A percentile compares a stretch with the other conserved stretches of the same genome.
Conservation (phyloP, 2,888 invertebrate species). For the Philaethria dido region DNA sequence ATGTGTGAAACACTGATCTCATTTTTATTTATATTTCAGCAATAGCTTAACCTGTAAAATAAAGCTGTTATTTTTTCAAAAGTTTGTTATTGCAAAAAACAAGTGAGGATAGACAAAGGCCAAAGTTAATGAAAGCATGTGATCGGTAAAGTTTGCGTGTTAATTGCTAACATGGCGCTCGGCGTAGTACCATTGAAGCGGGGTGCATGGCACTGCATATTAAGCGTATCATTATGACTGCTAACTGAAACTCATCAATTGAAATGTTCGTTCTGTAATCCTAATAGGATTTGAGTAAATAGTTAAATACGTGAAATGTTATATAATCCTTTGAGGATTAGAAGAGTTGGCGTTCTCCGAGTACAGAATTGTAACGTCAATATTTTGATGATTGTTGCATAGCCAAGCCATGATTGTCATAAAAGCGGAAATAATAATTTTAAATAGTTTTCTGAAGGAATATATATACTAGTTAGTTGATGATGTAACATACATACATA, state of each 20-base stretch:
- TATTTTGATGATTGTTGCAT: too few species aligned
- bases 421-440: too few species aligned
- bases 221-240: constrained; percentile 36
- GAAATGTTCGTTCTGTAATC: constrained; percentile 1
- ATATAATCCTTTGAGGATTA: background rate
- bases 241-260: constrained; percentile 31
- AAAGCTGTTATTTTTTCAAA: background rate
- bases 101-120: constrained; percentile 24
- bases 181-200: constrained; percentile 62
- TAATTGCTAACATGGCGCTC: constrained; percentile 66
- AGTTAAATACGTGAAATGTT: background rate
- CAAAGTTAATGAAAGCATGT: constrained; percentile 58
- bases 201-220: constrained; percentile 67
- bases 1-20: too few species aligned
- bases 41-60: constrained; percentile 2
- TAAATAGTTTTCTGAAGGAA: too few species aligned
- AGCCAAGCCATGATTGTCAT: too few species aligned
- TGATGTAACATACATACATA: too few species aligned
- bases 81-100: constrained; percentile 2
- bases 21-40: background rate
- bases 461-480: too few species aligned
- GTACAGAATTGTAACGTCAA: background rate
- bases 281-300: background rate
- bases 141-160: constrained; percentile 65
- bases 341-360: too few species aligned